Evolutionary conservation across 2,888 invertebrate genomes (phyloP), one percentile per base, ranked within the genome.

Genomic region (Stomorhina lunata): DNA sequence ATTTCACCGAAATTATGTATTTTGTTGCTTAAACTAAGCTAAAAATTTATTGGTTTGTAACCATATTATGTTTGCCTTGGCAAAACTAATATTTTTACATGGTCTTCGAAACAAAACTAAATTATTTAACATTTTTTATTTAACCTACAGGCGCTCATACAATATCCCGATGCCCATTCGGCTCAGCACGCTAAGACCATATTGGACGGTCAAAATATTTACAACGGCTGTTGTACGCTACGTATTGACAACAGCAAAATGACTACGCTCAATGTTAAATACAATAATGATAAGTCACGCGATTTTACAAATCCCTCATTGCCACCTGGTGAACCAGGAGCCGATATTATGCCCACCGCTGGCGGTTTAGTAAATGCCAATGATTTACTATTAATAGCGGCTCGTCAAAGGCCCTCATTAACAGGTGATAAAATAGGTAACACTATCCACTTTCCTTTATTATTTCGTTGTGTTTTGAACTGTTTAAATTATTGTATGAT

Each of bases 221-320:
- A 99, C 94, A 99, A 98, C 92, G 98, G 98, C 81, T 99, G 99
- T 93, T 99, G 99, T 93, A 99, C 99, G 75, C 94, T 99, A 89
- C 96, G 99, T 92, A 99, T 99, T 92, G 99, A 99, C 92, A 99
- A 98, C 93, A 98, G 98, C 88, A 99, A 99, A 93, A 95, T 99
- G 94, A 96, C 97, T 88, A 97, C 97, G 88, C 94, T 99, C 88
- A 99, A 99, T 92, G 99, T 99, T 87, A 98, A 99, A 92, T 99
- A 98, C 93, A 99, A 99, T 94, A 99, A 99, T 92, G 99, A 99
- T 93, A 99, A 99, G 93, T 98, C 98, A 83, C 94, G 99, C 83
- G 99, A 99, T 93, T 99, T 98, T 93, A 99, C 99, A 87, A 99
- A 99, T 92, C 99, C 99, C 68, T 96, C 96, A 91, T 94, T 99